Evolutionary conservation across 2,113 vertebrate species (phyloP), one percentile per base, ranked within the genome.

Genomic region (Isichthys henryi): DNA sequence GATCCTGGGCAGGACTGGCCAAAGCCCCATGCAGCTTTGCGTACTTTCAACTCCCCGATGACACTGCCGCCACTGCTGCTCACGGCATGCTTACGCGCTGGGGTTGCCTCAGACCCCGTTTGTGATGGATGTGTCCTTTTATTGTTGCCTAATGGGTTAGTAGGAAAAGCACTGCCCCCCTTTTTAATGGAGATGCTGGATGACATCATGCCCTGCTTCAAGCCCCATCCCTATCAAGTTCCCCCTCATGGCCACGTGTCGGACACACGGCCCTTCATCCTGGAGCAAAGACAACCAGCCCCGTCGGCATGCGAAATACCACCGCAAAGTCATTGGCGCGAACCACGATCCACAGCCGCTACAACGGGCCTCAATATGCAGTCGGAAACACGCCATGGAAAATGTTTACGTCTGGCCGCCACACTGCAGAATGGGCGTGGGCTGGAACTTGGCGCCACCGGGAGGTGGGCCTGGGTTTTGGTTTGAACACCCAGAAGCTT

Each of bases 341-440:
- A 50, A 1, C 52, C 53, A 35, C 45, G 27, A 56, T 52, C 15
- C 52, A 52, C n/a, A 35, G 31, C 15, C 45, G 50, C 88, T 83
- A 39, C 45, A 1, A 9, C 8, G 86, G 70, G 66, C 52, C 35
- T 35, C 52, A 56, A 84, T 89, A 83, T 88, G 91, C 87, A 58
- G 56, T 62, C 9, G 48, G 83, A 52, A 89, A n/a, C 19, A 56
- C 82, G 49, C 89, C 86, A 74, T 85, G 88, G 83, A 88, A 62
- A 43, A 88, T 89, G 89, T 90, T 91, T 89, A 90, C 84, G 62
- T 74, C 48, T 66, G 48, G 82, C 52, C 39, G 50, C 35, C 48
- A 48, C 23, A 35, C 49, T 66, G 52, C 85, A 9, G 19, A 46
- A 10, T 23, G 35, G 31, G 4, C 83, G 35, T 45, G 48, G n/a